phyloP scores from a whole-genome alignment of 2,888 invertebrate genomes.

The Sussaba pulchella region DNA sequence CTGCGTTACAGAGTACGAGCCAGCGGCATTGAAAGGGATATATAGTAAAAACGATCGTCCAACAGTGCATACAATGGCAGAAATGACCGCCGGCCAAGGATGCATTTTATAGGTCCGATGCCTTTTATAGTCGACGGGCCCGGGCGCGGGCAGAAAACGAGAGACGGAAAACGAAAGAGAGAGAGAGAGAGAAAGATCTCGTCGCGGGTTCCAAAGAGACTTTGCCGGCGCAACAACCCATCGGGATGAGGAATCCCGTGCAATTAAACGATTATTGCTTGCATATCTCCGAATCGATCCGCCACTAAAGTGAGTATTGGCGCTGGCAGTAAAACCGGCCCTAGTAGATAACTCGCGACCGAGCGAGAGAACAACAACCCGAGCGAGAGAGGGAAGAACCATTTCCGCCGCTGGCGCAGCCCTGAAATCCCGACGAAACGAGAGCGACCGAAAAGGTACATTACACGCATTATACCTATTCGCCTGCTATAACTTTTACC shows the following conservation, averaged over 20 bases:
- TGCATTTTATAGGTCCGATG: slow-evolving; percentile 84
- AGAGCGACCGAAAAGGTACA: slow-evolving; percentile 54
- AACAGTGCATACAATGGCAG: slow-evolving; percentile 79
- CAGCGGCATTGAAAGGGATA: slow-evolving; percentile 40
- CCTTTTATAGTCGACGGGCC: slow-evolving; percentile 82
- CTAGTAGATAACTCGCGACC: slow-evolving; percentile 78
- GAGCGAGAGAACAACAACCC: slow-evolving; percentile 35
- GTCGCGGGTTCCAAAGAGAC: slow-evolving; percentile 77
- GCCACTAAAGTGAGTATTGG: slow-evolving; percentile 83
- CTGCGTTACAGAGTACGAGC: slow-evolving; percentile 1
- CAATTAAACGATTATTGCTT: slow-evolving; percentile 84
- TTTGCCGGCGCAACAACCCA: slow-evolving; percentile 57
- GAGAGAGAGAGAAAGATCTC: too few relatives aligned
- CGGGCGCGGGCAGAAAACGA: slow-evolving; percentile 68
- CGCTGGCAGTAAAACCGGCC: slow-evolving; percentile 80
- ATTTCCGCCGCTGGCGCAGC: background rate
- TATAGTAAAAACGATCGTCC: slow-evolving; percentile 56
- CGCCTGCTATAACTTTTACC: background rate
- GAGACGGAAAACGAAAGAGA: too few relatives aligned
- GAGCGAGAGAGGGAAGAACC: slow-evolving; percentile 33
- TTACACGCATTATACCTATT: background rate
- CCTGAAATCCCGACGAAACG: slow-evolving; percentile 53
- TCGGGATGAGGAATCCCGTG: slow-evolving; percentile 83
- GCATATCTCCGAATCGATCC: slow-evolving; percentile 84
- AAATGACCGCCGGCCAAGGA: slow-evolving; percentile 82